Percentiles rank a stretch among this genome's conserved stretches.
These are phyloP conservation scores for Corythucha ciliata DNA, from an alignment of 2,888 invertebrate species.

Conservation along the genomic window DNA sequence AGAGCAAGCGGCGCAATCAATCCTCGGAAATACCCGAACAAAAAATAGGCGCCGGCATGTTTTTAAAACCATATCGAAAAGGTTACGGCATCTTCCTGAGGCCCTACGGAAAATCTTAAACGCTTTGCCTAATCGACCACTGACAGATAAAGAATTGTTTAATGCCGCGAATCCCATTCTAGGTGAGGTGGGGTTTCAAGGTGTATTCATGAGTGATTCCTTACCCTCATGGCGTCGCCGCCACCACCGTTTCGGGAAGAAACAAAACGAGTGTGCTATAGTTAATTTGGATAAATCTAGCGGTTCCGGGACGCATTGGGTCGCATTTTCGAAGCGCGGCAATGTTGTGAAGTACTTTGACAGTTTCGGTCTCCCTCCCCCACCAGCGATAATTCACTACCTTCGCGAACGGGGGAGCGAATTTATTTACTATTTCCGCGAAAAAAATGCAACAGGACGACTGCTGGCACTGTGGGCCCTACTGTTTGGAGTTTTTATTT, in stretches of 20 bases:
- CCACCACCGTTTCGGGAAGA: too few relatives aligned
- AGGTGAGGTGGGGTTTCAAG: not conserved
- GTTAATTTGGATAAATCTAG: slow-evolving; percentile 1
- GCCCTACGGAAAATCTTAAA: slow-evolving; percentile 29
- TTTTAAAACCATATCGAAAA: slow-evolving; percentile 30
- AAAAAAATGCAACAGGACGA: not conserved
- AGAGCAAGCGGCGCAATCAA: slow-evolving; percentile 39
- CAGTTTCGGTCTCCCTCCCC: slow-evolving; percentile 3
- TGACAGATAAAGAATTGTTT: not conserved
- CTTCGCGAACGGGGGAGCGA: not conserved
- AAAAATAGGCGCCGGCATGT: slow-evolving; percentile 33
- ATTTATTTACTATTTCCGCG: not conserved
- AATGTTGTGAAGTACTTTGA: not conserved
- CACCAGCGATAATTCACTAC: not conserved
- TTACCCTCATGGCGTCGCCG: too few relatives aligned
- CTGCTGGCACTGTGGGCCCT: not conserved
- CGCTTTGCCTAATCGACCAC: not conserved
- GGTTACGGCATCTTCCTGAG: slow-evolving; percentile 22
- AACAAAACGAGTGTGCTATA: slow-evolving; percentile 1
- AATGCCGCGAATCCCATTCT: slow-evolving; percentile 4
- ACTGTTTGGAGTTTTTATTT: not conserved
- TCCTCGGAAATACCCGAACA: slow-evolving; percentile 39
- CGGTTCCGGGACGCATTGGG: slow-evolving; percentile 5
- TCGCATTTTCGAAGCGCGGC: not conserved
- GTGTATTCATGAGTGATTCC: not conserved